Evolutionary conservation across 2,888 invertebrate genomes (phyloP).

Genomic region (Pachycephus smyrnensis): DNA sequence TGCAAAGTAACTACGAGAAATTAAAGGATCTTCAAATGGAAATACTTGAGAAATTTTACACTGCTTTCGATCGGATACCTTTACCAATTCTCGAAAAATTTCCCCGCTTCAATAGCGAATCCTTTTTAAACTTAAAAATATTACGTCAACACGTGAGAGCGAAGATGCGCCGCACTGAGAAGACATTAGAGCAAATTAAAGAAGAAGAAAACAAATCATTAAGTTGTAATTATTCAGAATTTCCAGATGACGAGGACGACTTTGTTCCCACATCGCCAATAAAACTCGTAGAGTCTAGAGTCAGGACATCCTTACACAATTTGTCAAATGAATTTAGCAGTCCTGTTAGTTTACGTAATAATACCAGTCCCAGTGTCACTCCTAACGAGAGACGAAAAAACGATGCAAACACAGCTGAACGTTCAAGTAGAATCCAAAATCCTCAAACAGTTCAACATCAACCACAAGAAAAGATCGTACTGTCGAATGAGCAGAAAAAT

Average conservation of each 20-base stretch:
- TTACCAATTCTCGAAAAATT: conserved; percentile 72
- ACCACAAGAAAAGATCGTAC: not conserved
- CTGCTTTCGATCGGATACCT: conserved; percentile 75
- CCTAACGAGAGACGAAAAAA: not conserved
- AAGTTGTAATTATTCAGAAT: conserved; percentile 20
- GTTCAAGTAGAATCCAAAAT: not conserved
- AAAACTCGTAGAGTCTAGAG: conserved; percentile 12
- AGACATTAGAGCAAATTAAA: conserved; percentile 37
- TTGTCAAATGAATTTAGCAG: not conserved
- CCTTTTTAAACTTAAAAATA: conserved; percentile 71
- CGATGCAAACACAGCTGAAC: not conserved
- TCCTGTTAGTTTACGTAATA: not conserved
- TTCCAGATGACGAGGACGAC: conserved; percentile 19
- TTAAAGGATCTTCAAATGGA: conserved; percentile 72
- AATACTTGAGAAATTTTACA: conserved; percentile 74
- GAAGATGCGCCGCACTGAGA: conserved; percentile 67
- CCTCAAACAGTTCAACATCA: not conserved
- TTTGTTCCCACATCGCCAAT: conserved; percentile 12
- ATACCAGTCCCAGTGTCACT: not conserved
- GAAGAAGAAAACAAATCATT: conserved; percentile 13
- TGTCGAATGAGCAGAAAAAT: not conserved
- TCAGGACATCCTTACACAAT: conserved; percentile 1
- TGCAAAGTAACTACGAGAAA: conserved; percentile 42
- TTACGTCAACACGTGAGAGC: conserved; percentile 73
- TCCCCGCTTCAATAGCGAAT: conserved; percentile 72